Evolutionary conservation across 2,888 invertebrate genomes (phyloP).

Genomic region (Slavum lentiscoides): DNA sequence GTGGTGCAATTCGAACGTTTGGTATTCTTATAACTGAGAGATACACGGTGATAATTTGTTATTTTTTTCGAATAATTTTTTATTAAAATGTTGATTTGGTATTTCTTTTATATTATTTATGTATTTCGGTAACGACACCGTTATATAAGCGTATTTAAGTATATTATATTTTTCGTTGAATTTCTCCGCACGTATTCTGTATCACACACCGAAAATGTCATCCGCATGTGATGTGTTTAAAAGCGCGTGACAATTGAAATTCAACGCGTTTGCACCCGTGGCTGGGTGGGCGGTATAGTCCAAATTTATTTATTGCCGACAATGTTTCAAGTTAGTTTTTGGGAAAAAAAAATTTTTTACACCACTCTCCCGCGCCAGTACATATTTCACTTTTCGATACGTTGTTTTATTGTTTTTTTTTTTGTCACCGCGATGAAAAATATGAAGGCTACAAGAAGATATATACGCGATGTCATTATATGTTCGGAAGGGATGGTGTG

Average conservation of each 20-base stretch:
- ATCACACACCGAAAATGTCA: not conserved
- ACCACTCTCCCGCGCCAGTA: not conserved
- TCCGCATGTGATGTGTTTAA: not conserved
- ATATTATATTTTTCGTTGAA: not conserved
- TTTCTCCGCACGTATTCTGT: constrained; percentile 10
- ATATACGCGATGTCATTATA: constrained; percentile 36
- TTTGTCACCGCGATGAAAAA: constrained; percentile 13
- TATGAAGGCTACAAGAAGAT: constrained; percentile 11
- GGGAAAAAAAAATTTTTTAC: not conserved
- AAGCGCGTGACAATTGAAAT: constrained; percentile 26
- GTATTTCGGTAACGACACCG: too few relatives aligned
- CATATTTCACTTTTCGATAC: constrained; percentile 44
- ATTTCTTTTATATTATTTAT: too few relatives aligned
- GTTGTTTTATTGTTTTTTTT: constrained; percentile 3
- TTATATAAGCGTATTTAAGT: not conserved
- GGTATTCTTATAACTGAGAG: too few relatives aligned
- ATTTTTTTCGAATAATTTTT: too few relatives aligned
- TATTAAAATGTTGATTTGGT: too few relatives aligned
- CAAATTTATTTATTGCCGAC: constrained; percentile 28
- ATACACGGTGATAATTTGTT: too few relatives aligned
- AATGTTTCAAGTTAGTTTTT: constrained; percentile 34
- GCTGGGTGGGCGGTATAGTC: not conserved
- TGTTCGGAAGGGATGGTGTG: not conserved
- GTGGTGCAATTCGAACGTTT: too few relatives aligned
- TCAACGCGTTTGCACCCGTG: constrained; percentile 7